Conservation (phyloP, 2,888 invertebrate species). For the Uropetala carovei region DNA sequence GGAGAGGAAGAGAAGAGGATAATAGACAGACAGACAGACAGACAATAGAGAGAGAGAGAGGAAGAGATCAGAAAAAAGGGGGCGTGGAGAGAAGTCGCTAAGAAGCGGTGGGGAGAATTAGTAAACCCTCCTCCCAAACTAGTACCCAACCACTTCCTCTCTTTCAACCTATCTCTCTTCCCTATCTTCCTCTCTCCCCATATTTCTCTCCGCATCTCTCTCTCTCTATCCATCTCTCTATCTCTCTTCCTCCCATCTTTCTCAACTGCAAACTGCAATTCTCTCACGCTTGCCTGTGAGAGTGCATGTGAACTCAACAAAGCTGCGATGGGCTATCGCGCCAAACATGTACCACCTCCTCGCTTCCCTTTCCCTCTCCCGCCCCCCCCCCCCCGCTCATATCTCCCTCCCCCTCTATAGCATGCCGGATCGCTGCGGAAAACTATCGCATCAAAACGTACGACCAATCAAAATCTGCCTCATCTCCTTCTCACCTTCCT, state of each 20-base stretch:
- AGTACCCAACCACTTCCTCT: neutral
- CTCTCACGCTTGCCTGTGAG: neutral
- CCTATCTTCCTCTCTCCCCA: too few species aligned
- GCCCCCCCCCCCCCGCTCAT: neutral
- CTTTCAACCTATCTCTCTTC: neutral
- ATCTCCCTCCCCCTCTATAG: neutral
- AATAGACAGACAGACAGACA: too few species aligned
- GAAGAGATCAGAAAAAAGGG: neutral
- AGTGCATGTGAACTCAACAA: slow-evolving; percentile 14
- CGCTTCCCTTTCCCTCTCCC: neutral
- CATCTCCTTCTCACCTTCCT: neutral
- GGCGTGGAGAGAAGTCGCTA: too few species aligned
- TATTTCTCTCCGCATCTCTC: too few species aligned
- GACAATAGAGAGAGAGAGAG: too few species aligned
- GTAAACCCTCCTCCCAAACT: neutral
- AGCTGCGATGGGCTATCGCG: slow-evolving; percentile 4
- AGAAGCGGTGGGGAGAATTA: neutral
- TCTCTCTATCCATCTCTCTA: neutral
- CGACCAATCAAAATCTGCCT: neutral
- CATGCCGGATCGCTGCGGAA: neutral
- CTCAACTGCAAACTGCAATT: too few species aligned
- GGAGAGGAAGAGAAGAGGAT: neutral
- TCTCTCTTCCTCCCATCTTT: too few species aligned
- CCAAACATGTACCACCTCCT: neutral
- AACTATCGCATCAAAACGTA: slow-evolving; percentile 23